Percentiles rank a stretch among this genome's conserved stretches.
phyloP scores from a whole-genome alignment of 2,113 vertebrate genomes.

The Oncorhynchus clarkii region DNA sequence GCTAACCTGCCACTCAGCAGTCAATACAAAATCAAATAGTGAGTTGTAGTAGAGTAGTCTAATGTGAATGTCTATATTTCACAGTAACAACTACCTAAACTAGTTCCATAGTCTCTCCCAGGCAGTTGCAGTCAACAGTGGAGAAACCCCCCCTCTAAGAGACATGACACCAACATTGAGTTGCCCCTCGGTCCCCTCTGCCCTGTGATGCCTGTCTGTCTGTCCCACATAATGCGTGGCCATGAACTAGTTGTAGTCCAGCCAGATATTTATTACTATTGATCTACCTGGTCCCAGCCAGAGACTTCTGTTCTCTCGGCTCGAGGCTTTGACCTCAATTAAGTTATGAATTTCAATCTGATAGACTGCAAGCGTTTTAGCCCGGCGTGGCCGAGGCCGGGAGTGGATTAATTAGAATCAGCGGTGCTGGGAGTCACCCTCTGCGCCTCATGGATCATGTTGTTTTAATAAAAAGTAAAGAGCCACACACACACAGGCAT shows the following conservation, averaged over 20 bases:
- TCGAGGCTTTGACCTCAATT: slow-evolving; percentile 98
- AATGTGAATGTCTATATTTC: too few relatives aligned
- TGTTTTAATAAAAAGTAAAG: slow-evolving; percentile 96
- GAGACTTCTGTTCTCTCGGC: slow-evolving; percentile 96
- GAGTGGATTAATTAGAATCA: slow-evolving; percentile 99
- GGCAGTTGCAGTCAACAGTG: background rate
- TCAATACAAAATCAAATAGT: background rate
- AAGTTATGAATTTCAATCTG: slow-evolving; percentile 99
- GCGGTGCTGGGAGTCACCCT: slow-evolving; percentile 83
- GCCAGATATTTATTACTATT: slow-evolving; percentile 99
- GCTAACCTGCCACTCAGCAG: background rate
- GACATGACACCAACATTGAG: too few relatives aligned
- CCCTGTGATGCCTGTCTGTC: slow-evolving; percentile 73
- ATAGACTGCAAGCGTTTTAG: slow-evolving; percentile 94
- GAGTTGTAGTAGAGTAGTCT: background rate
- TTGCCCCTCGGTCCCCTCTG: slow-evolving; percentile 10
- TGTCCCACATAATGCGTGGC: too few relatives aligned
- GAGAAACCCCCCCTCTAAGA: background rate
- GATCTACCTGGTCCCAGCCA: slow-evolving; percentile 91
- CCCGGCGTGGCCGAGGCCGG: slow-evolving; percentile 80
- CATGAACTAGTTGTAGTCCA: slow-evolving; percentile 62
- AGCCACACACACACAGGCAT: slow-evolving; percentile 39
- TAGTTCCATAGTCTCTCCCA: background rate
- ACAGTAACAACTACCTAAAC: background rate
- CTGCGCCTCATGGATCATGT: slow-evolving; percentile 90